Percentiles rank a stretch among this genome's conserved stretches.
Evolutionary conservation across 2,888 invertebrate species (phyloP).

Genomic region (Netelia inedita): DNA sequence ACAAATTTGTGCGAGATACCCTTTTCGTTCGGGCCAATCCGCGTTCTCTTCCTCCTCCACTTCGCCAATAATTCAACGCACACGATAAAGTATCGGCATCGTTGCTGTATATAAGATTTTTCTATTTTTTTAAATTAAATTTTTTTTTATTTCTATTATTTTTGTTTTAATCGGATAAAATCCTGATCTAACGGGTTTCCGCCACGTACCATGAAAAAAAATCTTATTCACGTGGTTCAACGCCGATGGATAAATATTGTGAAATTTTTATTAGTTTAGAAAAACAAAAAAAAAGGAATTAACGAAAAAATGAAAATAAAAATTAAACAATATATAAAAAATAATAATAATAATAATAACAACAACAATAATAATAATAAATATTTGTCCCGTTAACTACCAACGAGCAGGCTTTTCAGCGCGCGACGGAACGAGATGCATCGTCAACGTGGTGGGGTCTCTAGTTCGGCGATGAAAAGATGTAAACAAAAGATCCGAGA

Average conservation of each 20-base stretch:
- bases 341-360: too few relatives aligned
- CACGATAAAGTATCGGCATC: neutral
- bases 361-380: too few relatives aligned
- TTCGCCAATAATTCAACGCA: neutral
- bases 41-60: conserved; percentile 8
- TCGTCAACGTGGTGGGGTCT: neutral
- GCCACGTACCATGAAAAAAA: conserved; percentile 27
- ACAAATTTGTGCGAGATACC: conserved; percentile 49
- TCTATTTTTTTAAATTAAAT: too few relatives aligned
- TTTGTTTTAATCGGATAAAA: conserved; percentile 9
- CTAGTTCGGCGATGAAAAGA: conserved; percentile 66
- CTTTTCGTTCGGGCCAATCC: conserved; percentile 41
- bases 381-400: too few relatives aligned
- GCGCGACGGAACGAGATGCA: conserved; percentile 3
- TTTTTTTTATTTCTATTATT: too few relatives aligned
- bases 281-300: neutral
- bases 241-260: neutral
- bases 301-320: neutral
- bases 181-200: neutral
- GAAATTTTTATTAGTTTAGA: conserved; percentile 1
- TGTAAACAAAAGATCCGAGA: conserved; percentile 72
- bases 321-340: too few relatives aligned
- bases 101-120: neutral
- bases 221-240: conserved; percentile 34
- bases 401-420: too few relatives aligned